A percentile compares a stretch with the other conserved stretches of the same genome.
These are phyloP conservation scores for Ibycter americanus DNA, from an alignment of 2,797 vertebrate genomes.

Conservation along the genomic window DNA sequence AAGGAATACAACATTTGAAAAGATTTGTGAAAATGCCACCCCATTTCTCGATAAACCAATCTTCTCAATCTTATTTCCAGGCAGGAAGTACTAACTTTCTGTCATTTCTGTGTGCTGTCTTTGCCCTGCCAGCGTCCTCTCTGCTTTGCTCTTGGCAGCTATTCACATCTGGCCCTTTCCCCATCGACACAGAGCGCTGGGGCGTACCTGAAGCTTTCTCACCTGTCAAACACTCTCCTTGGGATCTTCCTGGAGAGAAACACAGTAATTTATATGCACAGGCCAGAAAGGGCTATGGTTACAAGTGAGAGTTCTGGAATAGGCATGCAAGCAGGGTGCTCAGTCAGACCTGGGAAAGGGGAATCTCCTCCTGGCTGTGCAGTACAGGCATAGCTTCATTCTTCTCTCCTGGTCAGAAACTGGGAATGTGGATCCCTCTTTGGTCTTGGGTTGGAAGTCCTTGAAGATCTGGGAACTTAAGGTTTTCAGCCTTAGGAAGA, in stretches of 20 bases:
- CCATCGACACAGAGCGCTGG: neutral
- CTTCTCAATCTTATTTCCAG: neutral
- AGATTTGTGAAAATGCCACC: neutral
- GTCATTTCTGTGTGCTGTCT: neutral
- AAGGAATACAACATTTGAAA: neutral
- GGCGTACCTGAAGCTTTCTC: rapidly evolving
- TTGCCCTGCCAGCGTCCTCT: neutral
- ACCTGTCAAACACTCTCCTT: neutral
- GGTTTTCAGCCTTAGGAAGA: neutral
- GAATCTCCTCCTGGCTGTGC: neutral
- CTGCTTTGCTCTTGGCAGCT: neutral
- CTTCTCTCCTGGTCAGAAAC: neutral
- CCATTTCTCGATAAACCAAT: neutral
- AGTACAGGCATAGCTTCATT: neutral
- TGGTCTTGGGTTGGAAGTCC: neutral
- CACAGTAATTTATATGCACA: neutral
- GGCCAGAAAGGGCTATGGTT: neutral
- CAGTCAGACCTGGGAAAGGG: neutral
- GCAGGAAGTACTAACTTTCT: neutral
- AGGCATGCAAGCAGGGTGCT: neutral
- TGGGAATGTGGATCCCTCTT: neutral
- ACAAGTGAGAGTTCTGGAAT: neutral
- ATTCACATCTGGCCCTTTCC: neutral
- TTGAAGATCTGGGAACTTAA: neutral
- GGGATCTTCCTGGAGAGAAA: neutral